These are phyloP conservation scores for Heliocidaris tuberculata DNA, from an alignment of 35 echinoderm and acorn worm genomes.

Conservation along the genomic window DNA sequence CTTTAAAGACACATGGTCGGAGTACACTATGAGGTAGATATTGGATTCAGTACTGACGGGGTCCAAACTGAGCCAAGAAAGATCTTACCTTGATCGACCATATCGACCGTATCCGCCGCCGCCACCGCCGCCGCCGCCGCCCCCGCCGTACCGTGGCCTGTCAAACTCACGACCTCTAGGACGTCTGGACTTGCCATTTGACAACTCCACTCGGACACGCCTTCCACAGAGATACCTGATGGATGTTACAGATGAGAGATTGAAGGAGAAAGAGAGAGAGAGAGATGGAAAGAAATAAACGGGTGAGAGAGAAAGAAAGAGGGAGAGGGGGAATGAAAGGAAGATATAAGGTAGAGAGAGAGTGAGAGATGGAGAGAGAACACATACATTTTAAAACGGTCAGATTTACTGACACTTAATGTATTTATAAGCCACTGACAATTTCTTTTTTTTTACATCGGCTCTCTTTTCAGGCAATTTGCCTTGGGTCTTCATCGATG, in stretches of 20 bases:
- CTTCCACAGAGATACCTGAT: conserved; percentile 78
- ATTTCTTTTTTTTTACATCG: no score
- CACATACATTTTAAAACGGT: no score
- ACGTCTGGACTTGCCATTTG: conserved; percentile 58
- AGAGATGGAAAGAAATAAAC: not conserved
- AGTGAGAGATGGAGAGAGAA: no score
- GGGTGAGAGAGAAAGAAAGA: not conserved
- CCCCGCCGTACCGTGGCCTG: not conserved
- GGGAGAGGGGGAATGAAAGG: no score
- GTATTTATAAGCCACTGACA: no score
- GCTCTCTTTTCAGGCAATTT: no score
- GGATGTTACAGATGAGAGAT: not conserved
- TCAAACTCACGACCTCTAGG: conserved; percentile 43
- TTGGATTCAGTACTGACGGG: no score
- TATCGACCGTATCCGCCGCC: not conserved
- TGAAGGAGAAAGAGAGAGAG: not conserved
- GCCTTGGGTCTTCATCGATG: no score
- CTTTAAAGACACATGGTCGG: no score
- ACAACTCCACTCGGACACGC: conserved; percentile 78
- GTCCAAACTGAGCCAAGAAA: not conserved
- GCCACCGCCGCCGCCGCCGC: not conserved
- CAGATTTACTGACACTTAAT: no score
- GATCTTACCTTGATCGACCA: not conserved
- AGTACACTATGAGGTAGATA: no score
- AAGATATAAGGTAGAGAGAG: no score